Evolutionary conservation across 2,888 invertebrate species (phyloP), one percentile per base, ranked within the genome.

Genomic region (Drosophila vallismaia): DNA sequence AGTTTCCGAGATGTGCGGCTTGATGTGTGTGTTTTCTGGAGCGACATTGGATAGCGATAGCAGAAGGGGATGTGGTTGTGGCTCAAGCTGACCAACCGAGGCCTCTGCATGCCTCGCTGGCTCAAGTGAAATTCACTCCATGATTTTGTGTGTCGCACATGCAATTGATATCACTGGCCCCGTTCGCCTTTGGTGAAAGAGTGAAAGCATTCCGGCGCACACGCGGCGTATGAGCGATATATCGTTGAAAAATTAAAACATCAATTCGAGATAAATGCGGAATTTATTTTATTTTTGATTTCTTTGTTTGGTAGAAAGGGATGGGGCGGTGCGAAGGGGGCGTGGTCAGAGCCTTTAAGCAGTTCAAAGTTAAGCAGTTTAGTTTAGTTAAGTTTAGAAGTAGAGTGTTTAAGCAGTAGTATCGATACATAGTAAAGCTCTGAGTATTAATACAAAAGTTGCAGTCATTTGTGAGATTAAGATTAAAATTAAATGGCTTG

Each of bases 111-210:
- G 59, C 49, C 71, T 56, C 56, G 64, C 31, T 69, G 64, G 26
- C 76, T 62, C 81, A 76, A 83, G 88, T 84, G 82, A 88, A 88
- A 88, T 80, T 83, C 59, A 53, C 10, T 64, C 69, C 77, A 83
- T 85, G 80, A 77, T 82, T 85, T 89, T 75, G 80, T 85, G 73
- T 85, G 85, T 88, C 88, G 88, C 86, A 86, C 86, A 86, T 86
- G 89, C 88, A 86, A 84, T 75, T 86, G 85, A 87, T 86, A 88
- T 88, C 71, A 62, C 74, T 85, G 86, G 83, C 85, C 85, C 64
- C 80, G 70, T 89, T 85, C 63, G 74, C 80, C 86, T 64, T 71
- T 77, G 78, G 88, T 84, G 88, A 88, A 85, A 79, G 83, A 84
- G 84, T 88, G 84, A 84, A 84, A 84, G 89, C 84, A 88, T 74